Conservation (phyloP, 2,797 vertebrate genomes). For the Okamejei kenojei region DNA sequence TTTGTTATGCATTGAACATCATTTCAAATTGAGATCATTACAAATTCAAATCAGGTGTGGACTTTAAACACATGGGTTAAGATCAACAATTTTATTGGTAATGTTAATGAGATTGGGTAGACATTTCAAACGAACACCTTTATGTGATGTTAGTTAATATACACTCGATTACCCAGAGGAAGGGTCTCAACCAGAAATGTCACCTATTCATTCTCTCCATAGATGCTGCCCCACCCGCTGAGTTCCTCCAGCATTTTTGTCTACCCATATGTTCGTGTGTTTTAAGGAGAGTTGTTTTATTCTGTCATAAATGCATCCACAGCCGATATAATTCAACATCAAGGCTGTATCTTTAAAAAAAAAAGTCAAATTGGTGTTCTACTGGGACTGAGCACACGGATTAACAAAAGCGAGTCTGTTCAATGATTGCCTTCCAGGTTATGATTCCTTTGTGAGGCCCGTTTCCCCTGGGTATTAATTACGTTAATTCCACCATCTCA, state of each 20-base stretch:
- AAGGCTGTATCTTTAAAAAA: neutral
- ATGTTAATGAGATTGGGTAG: neutral
- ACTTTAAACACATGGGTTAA: neutral
- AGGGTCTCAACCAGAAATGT: too few relatives aligned
- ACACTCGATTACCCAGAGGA: neutral
- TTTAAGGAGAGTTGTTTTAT: neutral
- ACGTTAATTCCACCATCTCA: neutral
- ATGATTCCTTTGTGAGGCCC: neutral
- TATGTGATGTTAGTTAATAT: neutral
- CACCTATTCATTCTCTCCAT: too few relatives aligned
- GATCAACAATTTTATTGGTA: neutral
- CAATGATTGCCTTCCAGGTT: neutral
- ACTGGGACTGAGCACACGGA: neutral
- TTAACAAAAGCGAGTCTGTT: neutral
- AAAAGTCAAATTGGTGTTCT: too few relatives aligned
- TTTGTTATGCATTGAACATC: conserved; percentile 7
- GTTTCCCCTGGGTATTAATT: neutral
- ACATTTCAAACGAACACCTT: neutral
- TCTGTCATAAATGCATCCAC: neutral
- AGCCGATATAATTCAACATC: too few relatives aligned
- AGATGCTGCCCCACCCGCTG: too few relatives aligned
- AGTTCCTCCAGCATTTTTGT: too few relatives aligned
- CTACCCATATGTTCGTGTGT: too few relatives aligned
- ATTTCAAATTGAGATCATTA: neutral
- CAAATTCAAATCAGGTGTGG: too few relatives aligned